Evolutionary conservation across 92 coral and sea anemone genomes (phyloP).

Genomic region (Hydrozoanthus gracilis): DNA sequence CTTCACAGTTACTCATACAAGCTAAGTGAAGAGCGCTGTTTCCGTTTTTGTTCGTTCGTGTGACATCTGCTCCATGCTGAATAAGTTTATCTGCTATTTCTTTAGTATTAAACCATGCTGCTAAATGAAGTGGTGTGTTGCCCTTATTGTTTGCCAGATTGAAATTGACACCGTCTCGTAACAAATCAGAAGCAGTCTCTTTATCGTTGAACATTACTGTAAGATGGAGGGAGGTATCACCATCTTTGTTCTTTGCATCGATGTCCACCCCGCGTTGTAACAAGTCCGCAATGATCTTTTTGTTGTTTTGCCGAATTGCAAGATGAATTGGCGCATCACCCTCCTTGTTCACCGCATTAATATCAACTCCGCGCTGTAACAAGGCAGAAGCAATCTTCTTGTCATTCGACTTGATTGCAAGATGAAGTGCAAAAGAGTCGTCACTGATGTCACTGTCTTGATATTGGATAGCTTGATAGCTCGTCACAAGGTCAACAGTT

Average conservation of each 20-base stretch:
- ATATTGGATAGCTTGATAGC: too few relatives aligned
- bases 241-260: background rate
- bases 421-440: background rate
- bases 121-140: slow-evolving; percentile 1
- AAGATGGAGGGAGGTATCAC: background rate
- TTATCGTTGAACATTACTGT: background rate
- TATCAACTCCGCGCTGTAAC: background rate
- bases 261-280: slow-evolving; percentile 1
- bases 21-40: slow-evolving; percentile 4
- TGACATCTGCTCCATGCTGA: background rate
- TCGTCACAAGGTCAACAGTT: too few relatives aligned
- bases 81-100: background rate
- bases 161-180: background rate
- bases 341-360: background rate
- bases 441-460: too few relatives aligned
- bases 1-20: slow-evolving; percentile 13
- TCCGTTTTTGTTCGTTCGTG: background rate
- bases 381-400: background rate
- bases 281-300: background rate
- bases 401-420: background rate
- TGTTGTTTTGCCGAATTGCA: background rate
- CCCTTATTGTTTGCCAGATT: background rate
- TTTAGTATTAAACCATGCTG: background rate
- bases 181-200: background rate
- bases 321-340: background rate